Conservation (phyloP, 2,888 invertebrate species). For the Apamea epomidion region DNA sequence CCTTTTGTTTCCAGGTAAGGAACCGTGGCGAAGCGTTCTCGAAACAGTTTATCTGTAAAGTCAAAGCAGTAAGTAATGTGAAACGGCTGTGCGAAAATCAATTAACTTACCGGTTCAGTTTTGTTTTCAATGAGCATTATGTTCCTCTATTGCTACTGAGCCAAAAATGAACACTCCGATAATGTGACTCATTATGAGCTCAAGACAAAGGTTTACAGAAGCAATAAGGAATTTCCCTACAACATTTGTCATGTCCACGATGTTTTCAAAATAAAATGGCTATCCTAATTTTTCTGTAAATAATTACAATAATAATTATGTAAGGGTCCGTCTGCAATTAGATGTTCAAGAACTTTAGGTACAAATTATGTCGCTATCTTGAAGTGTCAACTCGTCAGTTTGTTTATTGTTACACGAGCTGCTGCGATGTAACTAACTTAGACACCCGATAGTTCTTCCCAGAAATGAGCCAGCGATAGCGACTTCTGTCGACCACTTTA, state of each 20-base stretch:
- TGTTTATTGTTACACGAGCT: conserved; percentile 18
- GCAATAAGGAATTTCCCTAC: neutral
- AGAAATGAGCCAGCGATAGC: conserved; percentile 59
- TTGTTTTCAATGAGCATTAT: conserved; percentile 3
- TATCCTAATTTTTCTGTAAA: neutral
- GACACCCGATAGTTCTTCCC: conserved; percentile 64
- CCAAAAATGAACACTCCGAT: neutral
- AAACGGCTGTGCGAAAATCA: conserved; percentile 18
- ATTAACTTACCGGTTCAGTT: neutral
- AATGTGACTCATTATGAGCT: neutral
- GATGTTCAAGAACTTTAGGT: neutral
- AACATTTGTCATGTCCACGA: neutral
- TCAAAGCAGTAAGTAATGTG: conserved; percentile 38
- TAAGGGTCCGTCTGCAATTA: neutral
- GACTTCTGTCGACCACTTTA: conserved; percentile 27
- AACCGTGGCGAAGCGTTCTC: conserved; percentile 41
- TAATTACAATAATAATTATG: neutral
- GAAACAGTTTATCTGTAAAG: conserved; percentile 33
- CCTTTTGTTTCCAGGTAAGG: conserved; percentile 60
- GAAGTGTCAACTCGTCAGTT: neutral
- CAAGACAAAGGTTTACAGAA: conserved; percentile 8
- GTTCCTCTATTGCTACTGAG: neutral
- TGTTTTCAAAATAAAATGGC: neutral
- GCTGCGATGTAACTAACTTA: conserved; percentile 28
- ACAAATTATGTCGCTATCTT: neutral